Evolutionary conservation across 2,797 vertebrate species (phyloP), one percentile per base, ranked within the genome.

Genomic region (Macropodus opercularis): DNA sequence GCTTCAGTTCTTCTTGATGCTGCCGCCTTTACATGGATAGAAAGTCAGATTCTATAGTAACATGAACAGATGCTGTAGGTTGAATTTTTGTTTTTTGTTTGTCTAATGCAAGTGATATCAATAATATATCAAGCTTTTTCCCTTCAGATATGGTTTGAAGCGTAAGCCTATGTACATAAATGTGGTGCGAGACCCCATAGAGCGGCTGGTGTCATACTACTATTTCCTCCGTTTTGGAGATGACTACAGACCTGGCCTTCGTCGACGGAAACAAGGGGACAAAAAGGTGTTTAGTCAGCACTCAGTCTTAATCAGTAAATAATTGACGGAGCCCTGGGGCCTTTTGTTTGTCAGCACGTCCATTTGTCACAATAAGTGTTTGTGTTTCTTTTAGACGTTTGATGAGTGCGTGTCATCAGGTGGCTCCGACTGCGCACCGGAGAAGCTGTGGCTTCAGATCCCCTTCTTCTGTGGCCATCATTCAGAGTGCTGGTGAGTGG

Each of bases 361-460:
- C 8, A 41, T 13, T 13, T 2, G 11, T 44, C 2, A 38, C 6
- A 14, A 4, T 9, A 19, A 7, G 15, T 42, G 7, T 39, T 24
- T n/a, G 11, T 64, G 35, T 61, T 72, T 71, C 47, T 85, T 93
- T 38, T 89, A 98, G 97, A 98, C 96, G 13, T 98, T 98, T 79
- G 96, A 98, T 78, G 96, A 98, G 87, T 98, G 96, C 65, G 96
- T 98, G 75, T 93, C 95, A 22, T 94, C 95, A 50, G 96, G 94
- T 38, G 96, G 96, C 52, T 95, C 96, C 4, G 97, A 98, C 88
- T 98, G 97, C 49, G 94, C 96, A 80, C 93, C 96, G 0, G 97
- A 98, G 90, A 98, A 97, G 75, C 96, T 98, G 82, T 98, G 96
- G 97, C 94, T 98, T 77, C 97, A 98, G 89, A 97, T 98, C 86